These are phyloP conservation scores for Actenoides hombroni DNA, from an alignment of 2,113 vertebrate genomes.

Conservation along the genomic window DNA sequence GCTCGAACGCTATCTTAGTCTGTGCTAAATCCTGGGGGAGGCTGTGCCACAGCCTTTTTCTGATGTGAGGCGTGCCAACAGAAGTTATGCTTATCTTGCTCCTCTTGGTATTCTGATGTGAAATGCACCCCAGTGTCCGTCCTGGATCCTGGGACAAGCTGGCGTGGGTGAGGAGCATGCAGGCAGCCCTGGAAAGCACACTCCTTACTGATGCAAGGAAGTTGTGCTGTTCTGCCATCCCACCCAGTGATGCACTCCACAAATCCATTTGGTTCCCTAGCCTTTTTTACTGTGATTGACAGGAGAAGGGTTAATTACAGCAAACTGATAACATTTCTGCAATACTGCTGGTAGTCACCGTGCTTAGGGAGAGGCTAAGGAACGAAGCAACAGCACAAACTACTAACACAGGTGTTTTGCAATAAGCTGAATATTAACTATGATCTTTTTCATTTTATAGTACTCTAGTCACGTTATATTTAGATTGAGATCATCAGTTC, in stretches of 20 bases:
- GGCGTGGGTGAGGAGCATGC: neutral
- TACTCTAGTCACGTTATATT: neutral
- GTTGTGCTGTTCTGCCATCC: neutral
- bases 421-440: neutral
- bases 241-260: neutral
- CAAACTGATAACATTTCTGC: neutral
- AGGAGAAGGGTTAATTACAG: neutral
- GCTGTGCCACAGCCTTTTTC: neutral
- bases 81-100: neutral
- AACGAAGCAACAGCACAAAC: neutral
- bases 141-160: neutral
- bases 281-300: neutral
- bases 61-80: neutral
- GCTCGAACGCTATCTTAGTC: neutral
- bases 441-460: neutral
- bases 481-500: slow-evolving; percentile 14
- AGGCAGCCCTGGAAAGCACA: neutral
- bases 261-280: neutral
- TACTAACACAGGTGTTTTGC: neutral
- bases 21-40: slow-evolving; percentile 31
- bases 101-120: neutral
- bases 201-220: neutral
- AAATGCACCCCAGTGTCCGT: neutral
- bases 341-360: neutral
- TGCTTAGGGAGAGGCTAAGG: neutral